Evolutionary conservation across 2,888 invertebrate genomes (phyloP), one percentile per base, ranked within the genome.

Genomic region (Cetonia aurata): DNA sequence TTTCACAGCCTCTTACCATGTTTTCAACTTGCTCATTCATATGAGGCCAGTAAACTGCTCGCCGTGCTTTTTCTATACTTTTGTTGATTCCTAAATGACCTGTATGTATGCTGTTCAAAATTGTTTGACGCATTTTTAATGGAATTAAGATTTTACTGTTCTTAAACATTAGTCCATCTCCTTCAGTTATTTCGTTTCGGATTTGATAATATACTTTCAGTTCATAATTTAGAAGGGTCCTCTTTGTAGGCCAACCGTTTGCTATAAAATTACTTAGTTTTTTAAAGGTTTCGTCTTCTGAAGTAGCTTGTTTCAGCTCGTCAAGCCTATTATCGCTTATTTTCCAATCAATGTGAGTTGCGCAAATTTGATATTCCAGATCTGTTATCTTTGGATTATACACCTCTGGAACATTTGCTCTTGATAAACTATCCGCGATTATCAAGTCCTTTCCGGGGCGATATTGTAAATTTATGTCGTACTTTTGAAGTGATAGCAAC

Each of bases 401-500:
- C 6, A 48, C 15, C 6, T 15, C n/a, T 48, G 6, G 6, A 25
- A 25, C 25, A 15, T 15, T 48, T 48, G n/a, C 48, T 15, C n/a
- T 48, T 48, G n/a, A n/a, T 15, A 48, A n/a, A 48, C n/a, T 6
- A 6, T n/a, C 6, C 48, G 15, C 48, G 13, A 48, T 48, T 15
- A n/a, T 6, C 48, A n/a, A 15, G n/a, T 15, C 48, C n/a, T n/a
- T 48, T n/a, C 6, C 48, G 48, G 6, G 48, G 48, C 48, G 15
- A 48, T 25, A 25, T 25, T 25, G 25, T 48, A 70, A 57, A 17
- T 69, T 48, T n/a, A 75, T 59, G 55, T 73, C 68, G 67, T 73
- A 75, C 48, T 66, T 68, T 71, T 72, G 71, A 44, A 72, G 55
- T 71, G 42, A 48, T 17, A 72, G 15, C 25, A 70, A 31, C 71